Percentiles rank a stretch among this genome's conserved stretches.
Evolutionary conservation across 2,888 invertebrate species (phyloP).

Genomic region (Scaptodrosophila latifasciaeformis): DNA sequence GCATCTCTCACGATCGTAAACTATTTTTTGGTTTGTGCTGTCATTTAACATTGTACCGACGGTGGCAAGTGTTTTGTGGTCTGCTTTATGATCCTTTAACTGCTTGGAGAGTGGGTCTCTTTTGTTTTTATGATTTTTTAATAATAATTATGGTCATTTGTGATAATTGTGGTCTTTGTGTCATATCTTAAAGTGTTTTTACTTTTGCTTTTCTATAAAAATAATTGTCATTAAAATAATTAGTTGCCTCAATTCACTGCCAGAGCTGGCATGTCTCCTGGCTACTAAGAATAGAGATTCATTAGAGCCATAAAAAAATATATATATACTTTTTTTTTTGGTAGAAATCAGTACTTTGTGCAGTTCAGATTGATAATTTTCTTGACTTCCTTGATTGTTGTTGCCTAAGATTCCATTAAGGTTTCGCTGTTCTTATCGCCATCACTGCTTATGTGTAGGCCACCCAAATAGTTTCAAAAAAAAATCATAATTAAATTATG

Average conservation of each 20-base stretch:
- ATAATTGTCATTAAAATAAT: slow-evolving; percentile 71
- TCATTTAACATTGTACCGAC: slow-evolving; percentile 30
- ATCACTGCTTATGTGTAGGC: slow-evolving; percentile 31
- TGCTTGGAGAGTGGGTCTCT: slow-evolving; percentile 19
- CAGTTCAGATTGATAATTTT: too few relatives aligned
- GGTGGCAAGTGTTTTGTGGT: background rate
- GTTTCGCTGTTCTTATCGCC: too few relatives aligned
- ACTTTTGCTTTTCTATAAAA: slow-evolving; percentile 32
- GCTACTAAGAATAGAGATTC: slow-evolving; percentile 4
- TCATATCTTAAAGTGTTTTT: slow-evolving; percentile 30
- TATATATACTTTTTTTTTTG: too few relatives aligned
- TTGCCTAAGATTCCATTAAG: too few relatives aligned
- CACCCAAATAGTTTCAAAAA: slow-evolving; percentile 49
- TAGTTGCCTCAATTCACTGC: slow-evolving; percentile 49
- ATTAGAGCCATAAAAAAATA: too few relatives aligned
- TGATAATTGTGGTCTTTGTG: slow-evolving; percentile 65
- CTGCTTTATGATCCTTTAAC: slow-evolving; percentile 50
- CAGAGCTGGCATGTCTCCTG: too few relatives aligned
- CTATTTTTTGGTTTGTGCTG: slow-evolving; percentile 35
- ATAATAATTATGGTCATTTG: slow-evolving; percentile 70
- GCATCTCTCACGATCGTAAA: too few relatives aligned
- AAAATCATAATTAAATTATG: slow-evolving; percentile 66
- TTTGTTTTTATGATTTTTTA: slow-evolving; percentile 51
- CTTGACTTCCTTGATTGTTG: too few relatives aligned
- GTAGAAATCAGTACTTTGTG: too few relatives aligned